A percentile compares a stretch with the other conserved stretches of the same genome.
These are phyloP conservation scores for Pipa parva DNA, from an alignment of 2,113 vertebrate genomes.

Conservation along the genomic window DNA sequence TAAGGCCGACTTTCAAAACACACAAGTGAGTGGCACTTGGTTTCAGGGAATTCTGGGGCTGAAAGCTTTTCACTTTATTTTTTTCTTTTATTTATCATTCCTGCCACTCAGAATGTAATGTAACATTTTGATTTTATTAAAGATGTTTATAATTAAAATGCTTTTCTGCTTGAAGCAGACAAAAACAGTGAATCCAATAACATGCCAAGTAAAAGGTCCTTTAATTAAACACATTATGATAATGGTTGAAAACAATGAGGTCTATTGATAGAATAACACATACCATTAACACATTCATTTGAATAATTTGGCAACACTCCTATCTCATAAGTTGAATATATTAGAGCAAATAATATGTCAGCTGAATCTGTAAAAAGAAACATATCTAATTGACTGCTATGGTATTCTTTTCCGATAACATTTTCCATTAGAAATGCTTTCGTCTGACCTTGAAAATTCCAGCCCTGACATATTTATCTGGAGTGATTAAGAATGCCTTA, in stretches of 20 bases:
- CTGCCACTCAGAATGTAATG: constrained; percentile 13
- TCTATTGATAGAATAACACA: constrained; percentile 31
- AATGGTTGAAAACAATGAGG: constrained; percentile 4
- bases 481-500: constrained; percentile 9
- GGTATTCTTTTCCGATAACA: neutral
- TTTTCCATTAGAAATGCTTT: neutral
- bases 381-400: neutral
- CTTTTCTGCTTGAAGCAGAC: constrained; percentile 16
- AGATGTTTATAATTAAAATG: constrained; percentile 28
- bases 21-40: neutral
- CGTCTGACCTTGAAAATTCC: constrained; percentile 13
- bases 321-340: constrained; percentile 3
- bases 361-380: neutral
- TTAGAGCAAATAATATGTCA: neutral
- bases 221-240: constrained; percentile 32
- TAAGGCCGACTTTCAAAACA: neutral
- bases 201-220: neutral
- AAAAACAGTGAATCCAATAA: constrained; percentile 2
- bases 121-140: constrained; percentile 30
- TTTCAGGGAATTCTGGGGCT: neutral
- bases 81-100: constrained; percentile 25
- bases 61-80: neutral
- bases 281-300: constrained; percentile 13
- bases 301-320: constrained; percentile 7
- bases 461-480: constrained; percentile 7